Evolutionary conservation across 1,140 invertebrate genomes (phyloP).

Genomic region (Rhagoletis zephyria): DNA sequence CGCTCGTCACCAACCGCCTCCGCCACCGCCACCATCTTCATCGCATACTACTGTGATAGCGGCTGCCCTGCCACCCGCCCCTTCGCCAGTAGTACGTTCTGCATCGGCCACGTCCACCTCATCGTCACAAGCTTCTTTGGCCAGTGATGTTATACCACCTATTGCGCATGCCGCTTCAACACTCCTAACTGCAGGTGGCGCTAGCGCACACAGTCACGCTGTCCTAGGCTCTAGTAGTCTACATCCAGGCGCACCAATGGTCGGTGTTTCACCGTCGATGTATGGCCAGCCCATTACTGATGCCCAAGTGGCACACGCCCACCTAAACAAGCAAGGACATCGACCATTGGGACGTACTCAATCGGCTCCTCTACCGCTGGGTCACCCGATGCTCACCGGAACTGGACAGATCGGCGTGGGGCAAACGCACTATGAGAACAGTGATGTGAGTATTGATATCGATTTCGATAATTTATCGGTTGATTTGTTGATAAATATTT

Average conservation of each 20-base stretch:
- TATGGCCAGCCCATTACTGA: slow-evolving; percentile 74
- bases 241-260: slow-evolving; percentile 50
- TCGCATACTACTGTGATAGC: slow-evolving; percentile 54
- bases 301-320: slow-evolving; percentile 78
- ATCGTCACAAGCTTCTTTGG: slow-evolving; percentile 68
- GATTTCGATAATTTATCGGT: too few species aligned
- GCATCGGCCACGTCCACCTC: slow-evolving; percentile 70
- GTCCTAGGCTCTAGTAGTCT: slow-evolving; percentile 10
- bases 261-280: slow-evolving; percentile 59
- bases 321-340: slow-evolving; percentile 82
- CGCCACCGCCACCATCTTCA: slow-evolving; percentile 50
- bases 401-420: slow-evolving; percentile 66
- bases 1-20: slow-evolving; percentile 59
- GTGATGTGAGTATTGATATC: slow-evolving; percentile 70
- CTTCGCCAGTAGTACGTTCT: slow-evolving; percentile 68
- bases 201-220: slow-evolving; percentile 54
- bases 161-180: slow-evolving; percentile 67
- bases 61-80: slow-evolving; percentile 63
- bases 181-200: slow-evolving; percentile 59
- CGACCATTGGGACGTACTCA: slow-evolving; percentile 92
- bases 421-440: slow-evolving; percentile 79
- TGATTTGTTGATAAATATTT: not conserved
- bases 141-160: slow-evolving; percentile 69
- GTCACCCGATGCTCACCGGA: slow-evolving; percentile 90
- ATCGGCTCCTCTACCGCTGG: slow-evolving; percentile 93